These are phyloP conservation scores for Porphyrio hochstetteri DNA, from an alignment of 2,113 vertebrate species.

Conservation along the genomic window DNA sequence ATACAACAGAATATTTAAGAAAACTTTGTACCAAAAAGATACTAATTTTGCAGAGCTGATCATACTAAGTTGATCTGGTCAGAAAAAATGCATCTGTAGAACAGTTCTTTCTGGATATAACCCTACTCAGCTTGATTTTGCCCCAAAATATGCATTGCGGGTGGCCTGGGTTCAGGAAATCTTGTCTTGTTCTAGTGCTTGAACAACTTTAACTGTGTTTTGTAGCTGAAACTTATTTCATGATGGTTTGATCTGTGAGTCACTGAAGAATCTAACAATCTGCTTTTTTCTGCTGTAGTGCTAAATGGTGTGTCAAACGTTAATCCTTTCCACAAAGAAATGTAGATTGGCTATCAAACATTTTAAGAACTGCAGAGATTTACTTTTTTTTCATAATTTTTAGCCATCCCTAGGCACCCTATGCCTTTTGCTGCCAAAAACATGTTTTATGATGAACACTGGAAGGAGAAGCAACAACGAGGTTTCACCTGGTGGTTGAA, in stretches of 20 bases:
- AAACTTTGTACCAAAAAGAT: not conserved
- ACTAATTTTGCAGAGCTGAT: not conserved
- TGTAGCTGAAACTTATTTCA: not conserved
- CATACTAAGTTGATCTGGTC: not conserved
- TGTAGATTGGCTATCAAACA: not conserved
- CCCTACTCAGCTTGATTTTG: not conserved
- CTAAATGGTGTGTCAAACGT: not conserved
- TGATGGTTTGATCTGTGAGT: not conserved
- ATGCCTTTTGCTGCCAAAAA: slow-evolving; percentile 95
- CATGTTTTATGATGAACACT: slow-evolving; percentile 96
- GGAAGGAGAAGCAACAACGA: slow-evolving; percentile 94
- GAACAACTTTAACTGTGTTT: not conserved
- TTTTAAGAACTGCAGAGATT: not conserved
- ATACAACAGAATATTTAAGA: not conserved
- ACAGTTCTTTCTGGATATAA: not conserved
- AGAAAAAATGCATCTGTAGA: not conserved
- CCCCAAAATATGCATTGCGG: not conserved
- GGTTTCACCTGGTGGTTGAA: slow-evolving; percentile 97
- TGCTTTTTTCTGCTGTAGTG: not conserved
- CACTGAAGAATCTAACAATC: not conserved
- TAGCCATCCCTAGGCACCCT: slow-evolving; percentile 91
- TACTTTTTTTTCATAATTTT: not conserved
- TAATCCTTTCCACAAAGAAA: not conserved
- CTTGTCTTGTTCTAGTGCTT: not conserved
- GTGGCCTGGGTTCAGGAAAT: not conserved